phyloP scores from a whole-genome alignment of 2,113 vertebrate genomes.

The Vidua chalybeata region DNA sequence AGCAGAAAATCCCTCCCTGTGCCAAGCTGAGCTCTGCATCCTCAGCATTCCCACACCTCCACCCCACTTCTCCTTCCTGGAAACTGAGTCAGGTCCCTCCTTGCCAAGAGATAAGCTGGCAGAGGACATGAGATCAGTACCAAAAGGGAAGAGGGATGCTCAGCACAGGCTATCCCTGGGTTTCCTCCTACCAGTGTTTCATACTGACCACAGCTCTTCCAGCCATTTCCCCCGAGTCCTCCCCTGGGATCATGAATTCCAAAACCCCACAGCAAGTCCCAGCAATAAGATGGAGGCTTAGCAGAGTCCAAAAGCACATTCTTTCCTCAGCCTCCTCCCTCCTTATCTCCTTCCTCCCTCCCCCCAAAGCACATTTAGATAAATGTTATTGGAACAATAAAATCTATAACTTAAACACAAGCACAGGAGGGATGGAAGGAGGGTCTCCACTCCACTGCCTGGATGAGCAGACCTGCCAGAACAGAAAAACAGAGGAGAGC shows the following conservation, averaged over 20 bases:
- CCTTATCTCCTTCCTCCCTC: slow-evolving; percentile 35
- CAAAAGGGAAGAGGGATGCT: background rate
- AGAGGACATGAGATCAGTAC: background rate
- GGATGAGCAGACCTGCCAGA: background rate
- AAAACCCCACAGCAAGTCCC: background rate
- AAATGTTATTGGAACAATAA: slow-evolving; percentile 44
- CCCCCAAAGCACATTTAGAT: background rate
- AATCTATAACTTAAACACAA: background rate
- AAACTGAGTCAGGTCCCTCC: background rate
- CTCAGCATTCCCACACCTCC: background rate
- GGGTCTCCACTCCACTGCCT: background rate
- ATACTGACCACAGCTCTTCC: fast-evolving
- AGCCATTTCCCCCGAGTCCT: background rate
- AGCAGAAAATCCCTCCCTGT: background rate
- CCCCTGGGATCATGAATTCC: background rate
- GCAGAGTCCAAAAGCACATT: slow-evolving; percentile 35
- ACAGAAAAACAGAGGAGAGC: background rate
- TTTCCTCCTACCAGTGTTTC: background rate
- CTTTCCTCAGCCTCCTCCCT: slow-evolving; percentile 50
- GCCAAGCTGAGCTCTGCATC: background rate
- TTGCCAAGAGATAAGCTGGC: background rate
- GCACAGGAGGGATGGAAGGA: background rate
- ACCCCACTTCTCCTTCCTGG: background rate
- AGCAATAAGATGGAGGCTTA: background rate
- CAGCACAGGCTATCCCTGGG: fast-evolving